Conservation (phyloP, 2,888 invertebrate genomes). For the Nycteola revayana region DNA sequence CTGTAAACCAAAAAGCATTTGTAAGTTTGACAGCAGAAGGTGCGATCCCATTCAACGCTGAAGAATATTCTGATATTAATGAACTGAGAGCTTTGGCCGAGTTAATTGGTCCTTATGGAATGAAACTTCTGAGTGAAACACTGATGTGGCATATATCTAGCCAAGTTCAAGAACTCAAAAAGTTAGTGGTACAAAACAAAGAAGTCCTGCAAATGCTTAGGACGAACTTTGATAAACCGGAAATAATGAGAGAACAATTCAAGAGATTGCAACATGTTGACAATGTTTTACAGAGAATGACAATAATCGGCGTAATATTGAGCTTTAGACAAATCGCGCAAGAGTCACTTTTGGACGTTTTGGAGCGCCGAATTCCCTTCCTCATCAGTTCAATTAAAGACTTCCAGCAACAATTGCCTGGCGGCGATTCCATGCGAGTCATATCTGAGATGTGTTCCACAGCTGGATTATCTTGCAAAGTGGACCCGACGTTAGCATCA, state of each 20-base stretch:
- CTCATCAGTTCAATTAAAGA: slow-evolving; percentile 96
- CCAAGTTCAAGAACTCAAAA: slow-evolving; percentile 98
- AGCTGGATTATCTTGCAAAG: slow-evolving; percentile 95
- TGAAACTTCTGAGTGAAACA: slow-evolving; percentile 97
- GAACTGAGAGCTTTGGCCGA: slow-evolving; percentile 97
- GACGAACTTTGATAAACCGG: slow-evolving; percentile 99
- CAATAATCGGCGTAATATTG: slow-evolving; percentile 98
- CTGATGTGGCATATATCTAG: slow-evolving; percentile 99
- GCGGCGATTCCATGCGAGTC: slow-evolving; percentile 93
- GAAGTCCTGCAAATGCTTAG: slow-evolving; percentile 94
- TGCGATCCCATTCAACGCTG: slow-evolving; percentile 96
- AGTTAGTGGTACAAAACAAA: slow-evolving; percentile 94
- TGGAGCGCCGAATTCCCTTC: slow-evolving; percentile 97
- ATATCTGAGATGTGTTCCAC: slow-evolving; percentile 99
- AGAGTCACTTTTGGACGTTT: slow-evolving; percentile 95
- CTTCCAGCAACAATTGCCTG: slow-evolving; percentile 95
- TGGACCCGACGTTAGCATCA: slow-evolving; percentile 96
- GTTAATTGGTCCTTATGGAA: slow-evolving; percentile 98
- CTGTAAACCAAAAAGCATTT: slow-evolving; percentile 97
- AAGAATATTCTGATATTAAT: slow-evolving; percentile 98
- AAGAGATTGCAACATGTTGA: slow-evolving; percentile 95
- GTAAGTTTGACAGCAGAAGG: slow-evolving; percentile 96
- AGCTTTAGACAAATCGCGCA: slow-evolving; percentile 97
- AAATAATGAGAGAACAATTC: slow-evolving; percentile 98
- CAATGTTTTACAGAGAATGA: slow-evolving; percentile 97